Evolutionary conservation across 2,797 vertebrate genomes (phyloP), one percentile per base, ranked within the genome.

Genomic region (Tenualosa thibaudeaui): DNA sequence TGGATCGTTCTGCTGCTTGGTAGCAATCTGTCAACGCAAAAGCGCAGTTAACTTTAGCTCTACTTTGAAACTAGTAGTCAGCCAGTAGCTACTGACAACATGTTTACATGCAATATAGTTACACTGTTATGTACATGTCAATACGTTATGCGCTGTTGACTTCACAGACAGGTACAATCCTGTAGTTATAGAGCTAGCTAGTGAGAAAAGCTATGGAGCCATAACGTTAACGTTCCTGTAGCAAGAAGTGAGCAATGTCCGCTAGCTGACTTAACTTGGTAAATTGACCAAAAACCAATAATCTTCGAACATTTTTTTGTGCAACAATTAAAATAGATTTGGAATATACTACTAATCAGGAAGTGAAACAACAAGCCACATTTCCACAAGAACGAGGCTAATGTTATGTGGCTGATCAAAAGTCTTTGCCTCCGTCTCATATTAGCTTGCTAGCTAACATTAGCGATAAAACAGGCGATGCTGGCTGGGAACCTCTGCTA

Each of bases 181-280:
- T 3, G 19, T 40, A 78, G 37, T 17, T 46, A 19, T 37, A 37
- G 31, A 40, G 31, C 85, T 54, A 71, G 84, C 81, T 88, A 88
- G 84, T 85, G 24, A 82, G 86, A 89, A 24, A 83, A 26, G 83
- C 88, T 9, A 3, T 10, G 3, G 17, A 86, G 82, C 84, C 19
- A 83, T 56, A 54, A 51, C 50, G 81, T 78, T 85, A 84, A 68
- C 26, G 26, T 26, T 24, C 26, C 62, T 68, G 65, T 40, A 71
- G 68, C 31, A 75, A 15, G 37, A 56, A 19, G 13, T 54, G 53
- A 54, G 12, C 60, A 78, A 78, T 78, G 26, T 24, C 71, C 37
- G 71, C 40, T 78, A 78, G 71, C 71, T 43, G 1, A 15, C 17
- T 9, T n/a, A 46, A 78, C 40, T 78, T 46, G 12, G 7, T 62